Base-by-base conservation (phyloP, 1,140 invertebrate species). In the Drosophila arawakana region DNA sequence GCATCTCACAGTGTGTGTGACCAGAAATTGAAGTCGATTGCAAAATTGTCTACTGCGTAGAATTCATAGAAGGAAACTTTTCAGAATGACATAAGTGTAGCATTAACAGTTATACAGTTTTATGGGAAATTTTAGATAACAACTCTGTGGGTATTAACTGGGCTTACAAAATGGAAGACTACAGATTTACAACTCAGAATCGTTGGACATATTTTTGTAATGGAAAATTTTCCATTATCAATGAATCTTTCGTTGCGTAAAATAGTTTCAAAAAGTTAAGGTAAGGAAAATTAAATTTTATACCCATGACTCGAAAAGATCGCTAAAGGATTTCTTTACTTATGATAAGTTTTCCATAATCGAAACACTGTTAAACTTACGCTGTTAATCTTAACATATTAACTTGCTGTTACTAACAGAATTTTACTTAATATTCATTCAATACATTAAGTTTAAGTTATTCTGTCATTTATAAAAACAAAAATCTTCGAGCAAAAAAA, bases 21-120 rank as follows among this genome's bases (percentile, higher is more conserved):
- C 52, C 52, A 55, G 52, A 37, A 55, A 55, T 13, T 15, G 11
- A 55, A 60, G 21, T 46, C 39, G 58, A 39, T 49, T 49, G 13
- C 34, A 11, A 62, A 62, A 49, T 25, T 70, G 4, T 7, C 54
- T 39, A 67, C 52, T 67, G 54, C 54, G 25, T 52, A 55, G 62
- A 65, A 55, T 41, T 35, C 54, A 41, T 57, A 37, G 15, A 57
- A 35, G 8, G 6, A 57, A 57, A 15, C 8, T 25, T 39, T 15
- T 11, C 25, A 30, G 21, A 7, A 57, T 41, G 35, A 55, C 9
- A 39, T 54, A 54, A 54, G 50, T 5, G 6, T 30, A 37, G 50
- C 34, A 37, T 54, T 15, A 54, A 35, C 30, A 5, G 30, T 54
- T 37, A 34, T 37, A 54, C 25, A 30, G 25, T 30, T 30, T 30